phyloP scores from a whole-genome alignment of 2,888 invertebrate species.

The Rhogogaster chlorosoma region DNA sequence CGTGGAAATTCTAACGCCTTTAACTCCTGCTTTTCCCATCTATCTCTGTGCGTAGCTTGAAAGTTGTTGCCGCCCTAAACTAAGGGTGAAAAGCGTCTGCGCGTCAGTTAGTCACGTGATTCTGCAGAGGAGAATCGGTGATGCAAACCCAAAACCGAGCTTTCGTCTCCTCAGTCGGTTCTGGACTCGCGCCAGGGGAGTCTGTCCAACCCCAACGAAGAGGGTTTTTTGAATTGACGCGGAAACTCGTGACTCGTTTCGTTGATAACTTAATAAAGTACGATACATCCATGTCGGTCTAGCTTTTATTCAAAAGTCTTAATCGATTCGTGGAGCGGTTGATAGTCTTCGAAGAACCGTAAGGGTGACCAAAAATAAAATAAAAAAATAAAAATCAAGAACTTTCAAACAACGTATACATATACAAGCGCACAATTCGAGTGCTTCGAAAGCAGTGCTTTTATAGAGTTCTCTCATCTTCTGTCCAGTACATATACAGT shows the following conservation, averaged over 20 bases:
- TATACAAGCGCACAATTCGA: neutral
- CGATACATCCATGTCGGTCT: neutral
- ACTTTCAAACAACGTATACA: neutral
- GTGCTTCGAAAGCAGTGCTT: conserved; percentile 16
- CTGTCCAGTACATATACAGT: neutral
- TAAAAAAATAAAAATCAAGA: neutral
- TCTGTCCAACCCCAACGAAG: conserved; percentile 28
- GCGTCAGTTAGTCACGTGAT: conserved; percentile 38
- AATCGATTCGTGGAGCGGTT: neutral
- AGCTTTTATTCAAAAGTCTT: neutral
- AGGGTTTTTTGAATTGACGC: conserved; percentile 16
- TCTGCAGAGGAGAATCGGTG: neutral
- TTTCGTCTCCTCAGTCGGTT: conserved; percentile 43
- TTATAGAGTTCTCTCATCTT: neutral
- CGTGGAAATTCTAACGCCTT: neutral
- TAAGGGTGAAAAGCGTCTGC: conserved; percentile 27
- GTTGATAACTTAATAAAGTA: neutral
- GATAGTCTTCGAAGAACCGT: neutral
- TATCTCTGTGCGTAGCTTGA: neutral
- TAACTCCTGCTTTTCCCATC: neutral
- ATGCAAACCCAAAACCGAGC: conserved; percentile 29
- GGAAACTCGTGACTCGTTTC: neutral
- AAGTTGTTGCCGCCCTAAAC: conserved; percentile 28
- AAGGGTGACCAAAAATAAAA: neutral
- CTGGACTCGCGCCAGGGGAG: conserved; percentile 45